A percentile compares a stretch with the other conserved stretches of the same genome.
These are phyloP conservation scores for Archocentrus centrarchus DNA, from an alignment of 2,113 vertebrate genomes.

Conservation along the genomic window DNA sequence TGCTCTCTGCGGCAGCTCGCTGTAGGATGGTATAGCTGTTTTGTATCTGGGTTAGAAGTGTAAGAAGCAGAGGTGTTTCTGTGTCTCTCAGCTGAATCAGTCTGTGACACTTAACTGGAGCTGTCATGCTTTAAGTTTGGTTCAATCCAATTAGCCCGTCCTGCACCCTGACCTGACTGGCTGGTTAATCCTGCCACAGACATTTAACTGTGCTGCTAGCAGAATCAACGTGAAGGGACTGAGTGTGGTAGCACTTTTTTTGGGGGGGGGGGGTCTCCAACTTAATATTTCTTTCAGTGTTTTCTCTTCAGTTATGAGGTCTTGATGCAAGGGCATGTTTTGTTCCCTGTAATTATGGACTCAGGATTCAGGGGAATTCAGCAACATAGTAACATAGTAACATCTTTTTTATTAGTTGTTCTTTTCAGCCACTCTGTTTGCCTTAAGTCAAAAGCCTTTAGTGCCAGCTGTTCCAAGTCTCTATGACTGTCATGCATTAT, in stretches of 20 bases:
- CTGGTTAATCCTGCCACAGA: conserved; percentile 14
- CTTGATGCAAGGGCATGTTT: neutral
- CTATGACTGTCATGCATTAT: neutral
- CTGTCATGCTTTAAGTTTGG: conserved; percentile 21
- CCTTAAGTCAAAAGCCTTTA: neutral
- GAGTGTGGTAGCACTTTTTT: neutral
- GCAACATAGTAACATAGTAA: neutral
- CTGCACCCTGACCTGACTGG: conserved; percentile 42
- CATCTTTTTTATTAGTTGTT: neutral
- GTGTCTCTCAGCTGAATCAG: conserved; percentile 13
- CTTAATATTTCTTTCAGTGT: neutral
- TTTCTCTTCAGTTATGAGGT: neutral
- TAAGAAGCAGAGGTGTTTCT: neutral
- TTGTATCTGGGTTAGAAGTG: neutral
- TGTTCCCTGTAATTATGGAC: neutral
- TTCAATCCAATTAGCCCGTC: conserved; percentile 60
- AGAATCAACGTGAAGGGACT: neutral
- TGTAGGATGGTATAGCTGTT: neutral
- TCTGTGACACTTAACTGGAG: conserved; percentile 30
- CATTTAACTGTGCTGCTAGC: neutral
- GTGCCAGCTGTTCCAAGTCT: conserved; percentile 24
- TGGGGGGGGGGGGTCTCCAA: neutral
- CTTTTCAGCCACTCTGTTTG: conserved; percentile 17
- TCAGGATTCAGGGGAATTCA: neutral
- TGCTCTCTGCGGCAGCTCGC: neutral